Percentiles rank a stretch among this genome's conserved stretches.
Conservation (phyloP, 2,888 invertebrate species). For the Torymus aiolomorphi region DNA sequence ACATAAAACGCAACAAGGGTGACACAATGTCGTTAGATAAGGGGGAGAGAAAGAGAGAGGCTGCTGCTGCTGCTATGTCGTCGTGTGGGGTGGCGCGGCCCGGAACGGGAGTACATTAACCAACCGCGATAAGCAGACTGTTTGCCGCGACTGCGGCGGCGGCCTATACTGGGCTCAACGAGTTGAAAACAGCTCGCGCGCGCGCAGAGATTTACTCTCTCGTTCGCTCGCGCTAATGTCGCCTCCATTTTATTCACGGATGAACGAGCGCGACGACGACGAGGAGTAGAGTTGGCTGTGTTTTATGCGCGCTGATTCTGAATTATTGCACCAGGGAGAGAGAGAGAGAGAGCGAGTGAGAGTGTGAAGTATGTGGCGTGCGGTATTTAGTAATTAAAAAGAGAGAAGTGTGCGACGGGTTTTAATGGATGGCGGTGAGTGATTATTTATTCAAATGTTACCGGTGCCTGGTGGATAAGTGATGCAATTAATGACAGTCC, state of each 20-base stretch:
- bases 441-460: too few relatives aligned
- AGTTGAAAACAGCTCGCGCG: slow-evolving; percentile 27
- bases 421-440: too few relatives aligned
- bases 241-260: slow-evolving; percentile 26
- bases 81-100: slow-evolving; percentile 47
- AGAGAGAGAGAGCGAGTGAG: too few relatives aligned
- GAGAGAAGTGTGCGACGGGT: too few relatives aligned
- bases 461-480: too few relatives aligned
- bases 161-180: background rate
- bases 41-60: slow-evolving; percentile 51
- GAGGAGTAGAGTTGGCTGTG: too few relatives aligned
- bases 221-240: background rate
- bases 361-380: too few relatives aligned
- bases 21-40: slow-evolving; percentile 60
- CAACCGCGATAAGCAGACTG: slow-evolving; percentile 61
- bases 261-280: background rate
- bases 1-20: slow-evolving; percentile 66
- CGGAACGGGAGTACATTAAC: slow-evolving; percentile 57
- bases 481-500: too few relatives aligned
- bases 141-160: slow-evolving; percentile 22
- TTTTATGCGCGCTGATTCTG: too few relatives aligned
- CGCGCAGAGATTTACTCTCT: slow-evolving; percentile 12
- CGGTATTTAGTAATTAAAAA: too few relatives aligned
- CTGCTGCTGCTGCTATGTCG: slow-evolving; percentile 38
- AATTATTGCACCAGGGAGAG: too few relatives aligned